Evolutionary conservation across 2,113 vertebrate genomes (phyloP).

Genomic region (Calonectris borealis): DNA sequence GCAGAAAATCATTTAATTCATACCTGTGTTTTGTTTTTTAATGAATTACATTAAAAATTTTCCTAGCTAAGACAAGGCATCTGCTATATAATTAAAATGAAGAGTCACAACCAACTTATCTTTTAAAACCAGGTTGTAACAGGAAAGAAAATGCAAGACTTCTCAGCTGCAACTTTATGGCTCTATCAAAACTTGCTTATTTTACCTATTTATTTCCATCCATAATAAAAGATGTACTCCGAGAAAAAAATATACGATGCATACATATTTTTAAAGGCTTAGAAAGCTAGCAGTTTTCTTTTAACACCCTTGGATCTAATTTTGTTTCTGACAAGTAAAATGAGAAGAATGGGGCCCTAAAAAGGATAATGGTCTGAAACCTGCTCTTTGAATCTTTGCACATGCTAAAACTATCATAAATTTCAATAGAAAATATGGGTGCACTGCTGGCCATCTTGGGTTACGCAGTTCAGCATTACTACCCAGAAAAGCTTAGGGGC

Average conservation of each 20-base stretch:
- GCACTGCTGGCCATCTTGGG: background rate
- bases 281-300: background rate
- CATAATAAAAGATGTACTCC: background rate
- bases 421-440: background rate
- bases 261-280: constrained; percentile 12
- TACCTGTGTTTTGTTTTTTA: constrained; percentile 9
- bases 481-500: background rate
- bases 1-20: constrained; percentile 4
- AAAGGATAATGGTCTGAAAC: background rate
- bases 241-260: background rate
- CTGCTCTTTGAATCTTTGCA: background rate
- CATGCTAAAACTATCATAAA: background rate
- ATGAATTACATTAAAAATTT: constrained; percentile 6
- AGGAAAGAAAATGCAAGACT: constrained; percentile 29
- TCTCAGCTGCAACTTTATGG: background rate
- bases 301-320: background rate
- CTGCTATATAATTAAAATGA: constrained; percentile 53
- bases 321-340: constrained; percentile 5
- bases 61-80: background rate
- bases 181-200: constrained; percentile 9
- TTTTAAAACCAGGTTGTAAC: constrained; percentile 28
- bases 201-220: constrained; percentile 24
- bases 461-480: background rate
- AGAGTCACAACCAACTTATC: constrained; percentile 21
- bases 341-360: background rate